phyloP scores from a whole-genome alignment of 2,113 vertebrate genomes.

The Pampusana beccarii region DNA sequence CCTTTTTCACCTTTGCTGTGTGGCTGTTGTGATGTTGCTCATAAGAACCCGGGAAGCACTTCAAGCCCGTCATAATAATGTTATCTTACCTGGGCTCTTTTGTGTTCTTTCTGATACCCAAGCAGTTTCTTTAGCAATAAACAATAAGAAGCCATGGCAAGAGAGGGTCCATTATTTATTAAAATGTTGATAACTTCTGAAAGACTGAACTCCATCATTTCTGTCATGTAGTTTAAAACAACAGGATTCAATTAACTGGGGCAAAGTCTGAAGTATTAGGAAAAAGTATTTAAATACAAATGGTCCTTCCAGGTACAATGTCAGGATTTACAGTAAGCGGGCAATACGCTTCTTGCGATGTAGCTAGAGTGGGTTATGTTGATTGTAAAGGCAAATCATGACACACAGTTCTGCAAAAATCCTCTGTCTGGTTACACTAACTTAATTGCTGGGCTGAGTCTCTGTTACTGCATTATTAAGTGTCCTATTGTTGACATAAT shows the following conservation, averaged over 20 bases:
- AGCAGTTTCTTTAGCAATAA: conserved; percentile 81
- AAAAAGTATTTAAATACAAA: neutral
- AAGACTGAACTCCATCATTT: conserved; percentile 74
- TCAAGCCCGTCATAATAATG: neutral
- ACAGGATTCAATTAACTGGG: conserved; percentile 78
- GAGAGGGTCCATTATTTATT: conserved; percentile 79
- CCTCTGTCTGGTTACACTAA: neutral
- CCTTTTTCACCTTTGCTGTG: neutral
- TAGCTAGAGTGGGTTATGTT: neutral
- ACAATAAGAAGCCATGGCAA: conserved; percentile 83
- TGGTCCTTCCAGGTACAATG: accelerated
- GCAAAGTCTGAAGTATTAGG: conserved; percentile 69
- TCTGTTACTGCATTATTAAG: neutral
- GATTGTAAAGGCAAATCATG: neutral
- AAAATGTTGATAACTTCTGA: conserved; percentile 78
- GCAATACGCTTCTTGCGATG: neutral
- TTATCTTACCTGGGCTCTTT: conserved; percentile 71
- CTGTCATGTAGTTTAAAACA: conserved; percentile 80
- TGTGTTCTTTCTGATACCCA: conserved; percentile 73
- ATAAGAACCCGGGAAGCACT: neutral
- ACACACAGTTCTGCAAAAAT: neutral
- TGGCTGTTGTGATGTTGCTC: neutral
- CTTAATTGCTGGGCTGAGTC: neutral
- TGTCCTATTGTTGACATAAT: neutral
- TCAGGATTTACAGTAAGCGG: neutral